Conservation (phyloP, 2,888 invertebrate genomes). For the Brenthis hecate region DNA sequence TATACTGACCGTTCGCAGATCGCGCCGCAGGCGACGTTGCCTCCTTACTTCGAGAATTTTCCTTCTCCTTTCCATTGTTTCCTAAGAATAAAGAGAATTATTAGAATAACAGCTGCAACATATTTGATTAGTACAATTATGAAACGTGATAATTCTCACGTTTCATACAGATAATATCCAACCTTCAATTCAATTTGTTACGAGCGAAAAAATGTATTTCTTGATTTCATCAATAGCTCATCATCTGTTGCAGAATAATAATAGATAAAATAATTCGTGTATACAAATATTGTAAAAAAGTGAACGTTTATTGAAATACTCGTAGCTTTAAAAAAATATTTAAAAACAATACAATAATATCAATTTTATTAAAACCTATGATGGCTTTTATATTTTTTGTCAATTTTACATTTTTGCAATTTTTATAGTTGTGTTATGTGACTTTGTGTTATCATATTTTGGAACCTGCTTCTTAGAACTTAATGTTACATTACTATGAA, state of each 20-base stretch:
- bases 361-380: too few species aligned
- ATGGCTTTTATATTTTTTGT: too few species aligned
- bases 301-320: too few species aligned
- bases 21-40: constrained; percentile 86
- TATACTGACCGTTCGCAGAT: constrained; percentile 83
- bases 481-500: not conserved
- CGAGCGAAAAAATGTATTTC: not conserved
- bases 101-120: constrained; percentile 19
- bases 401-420: not conserved
- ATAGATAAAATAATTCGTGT: not conserved
- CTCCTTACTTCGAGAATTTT: constrained; percentile 86
- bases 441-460: not conserved
- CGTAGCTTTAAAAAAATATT: too few species aligned
- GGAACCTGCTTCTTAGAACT: not conserved
- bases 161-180: constrained; percentile 26
- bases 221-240: not conserved
- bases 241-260: not conserved
- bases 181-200: constrained; percentile 13
- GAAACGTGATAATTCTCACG: constrained; percentile 41
- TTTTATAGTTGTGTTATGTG: not conserved
- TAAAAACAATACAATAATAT: too few species aligned
- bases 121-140: constrained; percentile 25
- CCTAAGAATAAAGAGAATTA: constrained; percentile 81
- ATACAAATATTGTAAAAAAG: not conserved
- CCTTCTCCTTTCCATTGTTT: constrained; percentile 86